phyloP scores from a whole-genome alignment of 2,113 vertebrate genomes.

The Ancistrus triradiatus region DNA sequence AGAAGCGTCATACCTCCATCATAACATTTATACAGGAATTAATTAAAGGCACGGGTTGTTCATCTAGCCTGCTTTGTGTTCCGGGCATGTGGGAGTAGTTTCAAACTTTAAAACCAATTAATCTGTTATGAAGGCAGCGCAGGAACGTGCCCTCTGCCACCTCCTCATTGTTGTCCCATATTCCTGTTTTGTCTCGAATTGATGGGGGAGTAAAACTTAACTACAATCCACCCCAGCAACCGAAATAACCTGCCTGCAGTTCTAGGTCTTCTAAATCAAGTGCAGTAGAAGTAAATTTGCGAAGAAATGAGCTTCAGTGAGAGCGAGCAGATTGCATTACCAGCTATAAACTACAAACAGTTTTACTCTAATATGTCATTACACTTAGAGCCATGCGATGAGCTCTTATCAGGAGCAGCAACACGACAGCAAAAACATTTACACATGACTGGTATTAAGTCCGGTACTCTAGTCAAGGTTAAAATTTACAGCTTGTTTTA shows the following conservation, averaged over 20 bases:
- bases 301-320: slow-evolving; percentile 51
- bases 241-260: slow-evolving; percentile 33
- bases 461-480: no score
- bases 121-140: no score
- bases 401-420: slow-evolving; percentile 56
- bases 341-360: slow-evolving; percentile 48
- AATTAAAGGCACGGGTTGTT: no score
- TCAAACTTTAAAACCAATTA: no score
- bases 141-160: not conserved
- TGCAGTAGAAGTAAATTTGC: slow-evolving; percentile 49
- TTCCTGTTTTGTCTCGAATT: slow-evolving; percentile 6
- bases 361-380: slow-evolving; percentile 32
- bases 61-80: no score
- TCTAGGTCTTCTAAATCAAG: slow-evolving; percentile 47
- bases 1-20: no score
- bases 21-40: no score
- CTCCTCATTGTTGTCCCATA: not conserved
- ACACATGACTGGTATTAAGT: no score
- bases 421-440: no score
- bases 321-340: slow-evolving; percentile 48
- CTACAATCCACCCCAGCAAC: slow-evolving; percentile 30
- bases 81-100: no score
- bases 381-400: slow-evolving; percentile 51
- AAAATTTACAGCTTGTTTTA: no score
- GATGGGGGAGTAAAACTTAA: not conserved